Base-by-base conservation (phyloP, 2,113 vertebrate species). In the Rhynchomys soricoides region DNA sequence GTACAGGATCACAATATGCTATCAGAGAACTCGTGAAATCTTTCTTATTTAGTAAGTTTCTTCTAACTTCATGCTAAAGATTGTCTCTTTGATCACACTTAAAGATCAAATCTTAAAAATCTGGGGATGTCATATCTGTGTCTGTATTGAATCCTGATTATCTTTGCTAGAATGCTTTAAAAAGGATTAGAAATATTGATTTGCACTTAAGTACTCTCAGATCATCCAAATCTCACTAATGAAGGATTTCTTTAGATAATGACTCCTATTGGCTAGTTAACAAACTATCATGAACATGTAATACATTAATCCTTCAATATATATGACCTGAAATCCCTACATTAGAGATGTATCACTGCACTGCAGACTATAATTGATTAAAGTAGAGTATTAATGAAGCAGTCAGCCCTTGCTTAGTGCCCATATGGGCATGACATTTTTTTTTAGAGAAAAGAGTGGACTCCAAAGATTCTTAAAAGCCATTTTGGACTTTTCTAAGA, bases 161-260 rank as follows among this genome's bases (percentile, higher is more conserved):
- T 78, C 77, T 96, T 97, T 91, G 37, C 70, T 95, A 83, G 40
- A 90, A 92, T 92, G 48, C 73, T 93, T 78, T 55, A 55, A 91
- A 95, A 45, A 48, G 92, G 88, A 97, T 97, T 95, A 97, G 79
- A 96, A 95, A 89, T 95, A 97, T 96, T 83, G 92, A 97, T 97
- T 96, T 45, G 93, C 91, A 95, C 92, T 97, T 97, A 97, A 97
- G 86, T 91, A 86, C 89, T 83, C 86, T 97, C 90, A 95, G 88
- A 97, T 96, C 73, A 95, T 73, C 50, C 59, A 97, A 97, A 92
- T 96, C 86, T 95, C 57, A 86, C 77, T 95, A 97, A 95, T 89
- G 96, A 97, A 96, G 93, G 86, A 93, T 93, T 89, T 95, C 68
- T 95, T 89, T 87, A 74, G 55, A 92, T 92, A 89, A 94, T 93